Conservation (phyloP, 2,888 invertebrate species). For the Cosmia pyralina region DNA sequence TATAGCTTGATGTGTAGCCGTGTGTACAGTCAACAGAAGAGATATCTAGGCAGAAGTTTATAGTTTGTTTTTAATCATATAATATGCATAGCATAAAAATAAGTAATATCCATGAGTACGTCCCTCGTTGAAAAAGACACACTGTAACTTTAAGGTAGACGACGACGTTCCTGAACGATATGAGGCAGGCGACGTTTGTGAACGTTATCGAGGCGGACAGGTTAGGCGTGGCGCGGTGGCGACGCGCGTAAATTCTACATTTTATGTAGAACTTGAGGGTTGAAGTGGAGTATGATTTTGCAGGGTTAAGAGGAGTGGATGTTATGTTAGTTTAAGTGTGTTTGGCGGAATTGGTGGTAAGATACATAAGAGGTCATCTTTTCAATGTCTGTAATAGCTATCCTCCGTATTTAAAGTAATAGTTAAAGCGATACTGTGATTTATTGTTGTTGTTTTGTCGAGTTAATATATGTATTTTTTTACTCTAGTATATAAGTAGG, state of each 20-base stretch:
- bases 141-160: not conserved
- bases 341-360: not conserved
- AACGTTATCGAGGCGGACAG: slow-evolving; percentile 52
- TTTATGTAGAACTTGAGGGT: slow-evolving; percentile 53
- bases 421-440: too few relatives aligned
- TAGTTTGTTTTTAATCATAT: too few relatives aligned
- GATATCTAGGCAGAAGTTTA: too few relatives aligned
- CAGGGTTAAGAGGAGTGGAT: slow-evolving; percentile 42
- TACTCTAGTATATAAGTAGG: too few relatives aligned
- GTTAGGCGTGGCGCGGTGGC: slow-evolving; percentile 39
- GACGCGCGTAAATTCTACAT: slow-evolving; percentile 52
- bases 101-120: not conserved
- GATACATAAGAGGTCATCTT: not conserved
- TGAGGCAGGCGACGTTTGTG: slow-evolving; percentile 47
- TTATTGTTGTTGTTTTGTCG: not conserved
- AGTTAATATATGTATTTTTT: too few relatives aligned
- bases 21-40: too few relatives aligned
- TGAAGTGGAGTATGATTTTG: slow-evolving; percentile 56
- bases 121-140: slow-evolving; percentile 10
- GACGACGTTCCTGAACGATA: slow-evolving; percentile 38
- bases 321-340: slow-evolving; percentile 1
- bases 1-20: too few relatives aligned
- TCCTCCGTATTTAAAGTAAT: too few relatives aligned
- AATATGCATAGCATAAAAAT: too few relatives aligned
- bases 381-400: not conserved